Evolutionary conservation across 2,113 vertebrate genomes (phyloP).

Genomic region (Mormyrus iriodes): DNA sequence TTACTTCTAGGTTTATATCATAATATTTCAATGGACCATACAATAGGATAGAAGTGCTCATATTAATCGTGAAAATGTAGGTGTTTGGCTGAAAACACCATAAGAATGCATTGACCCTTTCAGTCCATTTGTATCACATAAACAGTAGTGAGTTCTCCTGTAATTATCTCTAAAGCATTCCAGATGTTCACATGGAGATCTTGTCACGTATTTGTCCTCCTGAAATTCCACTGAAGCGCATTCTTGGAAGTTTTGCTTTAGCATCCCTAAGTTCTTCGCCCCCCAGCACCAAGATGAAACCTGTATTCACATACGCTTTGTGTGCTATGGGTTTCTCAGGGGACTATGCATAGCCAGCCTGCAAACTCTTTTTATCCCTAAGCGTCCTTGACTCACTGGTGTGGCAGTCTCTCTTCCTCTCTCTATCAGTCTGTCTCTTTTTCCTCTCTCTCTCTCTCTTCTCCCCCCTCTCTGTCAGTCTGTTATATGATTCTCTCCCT

Average conservation of each 20-base stretch:
- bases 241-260: neutral
- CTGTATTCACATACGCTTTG: neutral
- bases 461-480: neutral
- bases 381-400: neutral
- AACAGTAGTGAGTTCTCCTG: neutral
- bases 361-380: neutral
- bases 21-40: neutral
- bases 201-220: neutral
- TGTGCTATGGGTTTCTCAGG: neutral
- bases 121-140: neutral
- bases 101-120: neutral
- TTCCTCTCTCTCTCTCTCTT: neutral
- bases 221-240: neutral
- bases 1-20: neutral
- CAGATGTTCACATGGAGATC: neutral
- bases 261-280: neutral
- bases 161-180: neutral
- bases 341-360: neutral
- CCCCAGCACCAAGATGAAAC: neutral
- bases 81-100: neutral
- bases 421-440: slow-evolving; percentile 1
- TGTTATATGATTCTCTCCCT: slow-evolving; percentile 10
- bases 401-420: neutral
- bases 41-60: neutral
- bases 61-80: neutral